Conservation (phyloP, 2,888 invertebrate species). For the Drosophila pullipes region DNA sequence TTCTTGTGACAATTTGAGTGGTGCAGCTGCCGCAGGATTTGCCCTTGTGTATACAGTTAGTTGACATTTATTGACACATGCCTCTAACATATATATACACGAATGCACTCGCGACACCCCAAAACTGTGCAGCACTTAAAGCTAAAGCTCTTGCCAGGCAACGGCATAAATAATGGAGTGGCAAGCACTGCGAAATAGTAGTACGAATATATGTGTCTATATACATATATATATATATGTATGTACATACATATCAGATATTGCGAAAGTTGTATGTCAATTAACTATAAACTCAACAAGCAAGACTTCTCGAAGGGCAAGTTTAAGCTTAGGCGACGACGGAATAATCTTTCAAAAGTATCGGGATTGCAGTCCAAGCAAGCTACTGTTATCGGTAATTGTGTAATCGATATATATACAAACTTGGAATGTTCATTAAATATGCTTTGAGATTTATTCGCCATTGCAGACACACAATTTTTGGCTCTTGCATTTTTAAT, state of each 20-base stretch:
- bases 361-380: neutral
- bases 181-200: conserved; percentile 7
- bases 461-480: neutral
- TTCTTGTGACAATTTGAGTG: conserved; percentile 65
- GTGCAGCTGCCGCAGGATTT: conserved; percentile 47
- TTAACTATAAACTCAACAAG: conserved; percentile 51
- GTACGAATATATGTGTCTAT: conserved; percentile 4
- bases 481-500: conserved; percentile 8
- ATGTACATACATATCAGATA: conserved; percentile 45
- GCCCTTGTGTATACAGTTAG: conserved; percentile 26
- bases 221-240: conserved; percentile 23
- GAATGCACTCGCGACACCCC: conserved; percentile 50
- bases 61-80: conserved; percentile 47
- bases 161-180: conserved; percentile 38
- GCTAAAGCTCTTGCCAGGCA: conserved; percentile 15
- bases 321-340: conserved; percentile 16
- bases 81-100: conserved; percentile 39
- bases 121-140: conserved; percentile 52
- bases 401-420: neutral
- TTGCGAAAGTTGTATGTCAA: conserved; percentile 57
- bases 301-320: conserved; percentile 13
- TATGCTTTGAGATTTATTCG: neutral
- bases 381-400: neutral
- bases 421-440: neutral
- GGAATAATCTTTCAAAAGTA: conserved; percentile 15